Evolutionary conservation across 2,113 vertebrate genomes (phyloP).

Genomic region (Salminus brasiliensis): DNA sequence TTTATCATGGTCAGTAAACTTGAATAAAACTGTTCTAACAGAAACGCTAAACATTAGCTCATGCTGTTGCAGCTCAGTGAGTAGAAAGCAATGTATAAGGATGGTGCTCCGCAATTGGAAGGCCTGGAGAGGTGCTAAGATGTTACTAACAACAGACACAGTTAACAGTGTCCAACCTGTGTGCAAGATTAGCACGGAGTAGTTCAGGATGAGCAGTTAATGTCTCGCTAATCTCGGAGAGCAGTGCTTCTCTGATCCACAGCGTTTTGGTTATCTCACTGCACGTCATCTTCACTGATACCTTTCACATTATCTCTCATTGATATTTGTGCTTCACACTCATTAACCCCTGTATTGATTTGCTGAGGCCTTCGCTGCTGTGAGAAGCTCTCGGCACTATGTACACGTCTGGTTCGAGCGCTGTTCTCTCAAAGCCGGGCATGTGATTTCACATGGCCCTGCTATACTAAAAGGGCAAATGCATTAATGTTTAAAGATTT

Average conservation of each 20-base stretch:
- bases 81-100: background rate
- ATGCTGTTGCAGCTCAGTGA: too few relatives aligned
- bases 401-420: background rate
- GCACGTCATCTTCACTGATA: background rate
- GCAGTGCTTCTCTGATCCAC: background rate
- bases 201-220: background rate
- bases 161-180: too few relatives aligned
- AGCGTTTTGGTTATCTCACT: conserved; percentile 6
- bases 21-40: too few relatives aligned
- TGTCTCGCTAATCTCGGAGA: background rate
- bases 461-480: background rate
- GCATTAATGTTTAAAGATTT: background rate
- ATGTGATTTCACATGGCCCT: background rate
- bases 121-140: background rate
- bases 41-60: too few relatives aligned
- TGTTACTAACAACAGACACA: background rate
- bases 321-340: conserved; percentile 31
- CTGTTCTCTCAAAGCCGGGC: background rate
- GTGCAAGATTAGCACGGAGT: background rate
- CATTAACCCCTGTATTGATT: conserved; percentile 26
- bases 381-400: background rate
- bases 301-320: conserved; percentile 21
- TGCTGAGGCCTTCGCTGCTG: conserved; percentile 8
- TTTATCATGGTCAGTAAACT: too few relatives aligned
- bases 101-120: background rate